Percentiles rank a stretch among this genome's conserved stretches.
These are phyloP conservation scores for Lycopodina hypogea DNA, from an alignment of 37 sponge, comb jelly and placozoan species.

Conservation along the genomic window DNA sequence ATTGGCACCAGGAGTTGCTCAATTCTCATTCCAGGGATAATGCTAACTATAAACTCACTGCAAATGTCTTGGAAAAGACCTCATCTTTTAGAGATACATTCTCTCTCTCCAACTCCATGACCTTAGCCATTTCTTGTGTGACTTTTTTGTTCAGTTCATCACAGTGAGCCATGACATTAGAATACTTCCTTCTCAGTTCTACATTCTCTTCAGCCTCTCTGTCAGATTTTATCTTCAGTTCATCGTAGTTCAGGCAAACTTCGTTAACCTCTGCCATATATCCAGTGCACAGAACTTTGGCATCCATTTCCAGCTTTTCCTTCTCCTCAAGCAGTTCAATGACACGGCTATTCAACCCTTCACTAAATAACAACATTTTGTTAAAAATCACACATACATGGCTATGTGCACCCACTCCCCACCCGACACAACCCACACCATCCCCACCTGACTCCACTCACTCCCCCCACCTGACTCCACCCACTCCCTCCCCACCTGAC, in stretches of 20 bases:
- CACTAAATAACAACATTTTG: no score
- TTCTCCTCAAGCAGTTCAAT: neutral
- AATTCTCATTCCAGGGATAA: no score
- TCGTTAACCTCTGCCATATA: neutral
- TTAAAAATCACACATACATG: no score
- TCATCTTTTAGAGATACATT: neutral
- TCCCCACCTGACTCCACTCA: neutral
- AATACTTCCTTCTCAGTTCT: neutral
- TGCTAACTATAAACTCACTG: no score
- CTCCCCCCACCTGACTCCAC: neutral
- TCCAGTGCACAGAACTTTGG: neutral
- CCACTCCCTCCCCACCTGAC: neutral
- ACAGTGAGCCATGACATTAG: no score
- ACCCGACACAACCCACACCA: no score
- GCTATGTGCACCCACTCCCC: no score
- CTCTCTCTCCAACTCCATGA: neutral
- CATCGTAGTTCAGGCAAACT: neutral
- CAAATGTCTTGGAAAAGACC: no score
- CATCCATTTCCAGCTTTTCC: neutral
- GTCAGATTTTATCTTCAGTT: neutral
- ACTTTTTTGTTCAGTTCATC: neutral
- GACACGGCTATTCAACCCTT: no score
- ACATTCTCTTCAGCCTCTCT: conserved; percentile 1
- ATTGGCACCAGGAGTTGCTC: no score
- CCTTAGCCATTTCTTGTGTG: neutral